Evolutionary conservation across 2,888 invertebrate species (phyloP).

Genomic region (Monoplex corrugatus): DNA sequence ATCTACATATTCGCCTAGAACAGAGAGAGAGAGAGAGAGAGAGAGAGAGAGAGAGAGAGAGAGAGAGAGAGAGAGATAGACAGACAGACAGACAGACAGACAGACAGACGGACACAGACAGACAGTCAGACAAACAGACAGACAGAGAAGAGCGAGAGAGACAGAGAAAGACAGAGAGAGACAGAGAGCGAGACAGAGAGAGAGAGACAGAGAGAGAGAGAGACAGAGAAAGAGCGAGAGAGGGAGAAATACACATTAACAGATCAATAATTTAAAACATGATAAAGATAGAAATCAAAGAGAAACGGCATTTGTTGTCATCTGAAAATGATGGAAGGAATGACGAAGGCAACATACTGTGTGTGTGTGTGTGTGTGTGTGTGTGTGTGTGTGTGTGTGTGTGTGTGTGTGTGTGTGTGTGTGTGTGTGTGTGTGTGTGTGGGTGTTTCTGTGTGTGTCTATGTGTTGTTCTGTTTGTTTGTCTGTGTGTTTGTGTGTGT

Average conservation of each 20-base stretch:
- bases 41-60: no score
- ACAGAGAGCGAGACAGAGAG: not conserved
- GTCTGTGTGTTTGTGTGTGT: not conserved
- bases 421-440: slow-evolving; percentile 25
- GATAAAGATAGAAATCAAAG: no score
- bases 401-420: slow-evolving; percentile 32
- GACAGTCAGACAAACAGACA: not conserved
- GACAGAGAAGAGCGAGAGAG: not conserved
- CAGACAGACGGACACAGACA: not conserved
- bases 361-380: slow-evolving; percentile 23
- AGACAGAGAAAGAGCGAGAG: not conserved
- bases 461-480: no score
- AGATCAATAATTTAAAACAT: not conserved
- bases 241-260: not conserved
- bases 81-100: not conserved
- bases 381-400: slow-evolving; percentile 13
- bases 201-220: not conserved
- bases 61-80: no score
- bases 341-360: no score
- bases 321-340: no score
- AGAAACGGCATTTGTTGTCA: no score
- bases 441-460: not conserved
- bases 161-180: not conserved
- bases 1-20: no score
- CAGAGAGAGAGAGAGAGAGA: no score